A percentile compares a stretch with the other conserved stretches of the same genome.
Evolutionary conservation across 2,888 invertebrate genomes (phyloP).

Genomic region (Actias luna): DNA sequence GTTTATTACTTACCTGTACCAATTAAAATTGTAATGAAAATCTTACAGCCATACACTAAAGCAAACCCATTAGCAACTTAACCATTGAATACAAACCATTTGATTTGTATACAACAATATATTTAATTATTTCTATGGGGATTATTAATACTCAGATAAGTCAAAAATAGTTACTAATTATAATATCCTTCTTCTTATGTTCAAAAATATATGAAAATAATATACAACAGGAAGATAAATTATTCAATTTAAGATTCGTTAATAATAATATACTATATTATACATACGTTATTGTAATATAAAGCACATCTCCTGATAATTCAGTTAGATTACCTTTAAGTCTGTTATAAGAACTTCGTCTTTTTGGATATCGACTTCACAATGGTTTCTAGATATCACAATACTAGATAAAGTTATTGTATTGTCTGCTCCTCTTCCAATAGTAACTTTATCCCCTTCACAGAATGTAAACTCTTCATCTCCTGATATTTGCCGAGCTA

Average conservation of each 20-base stretch:
- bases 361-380: constrained; percentile 49
- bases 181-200: too few species aligned
- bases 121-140: too few species aligned
- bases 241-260: not conserved
- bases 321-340: constrained; percentile 47
- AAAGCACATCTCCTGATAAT: not conserved
- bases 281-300: not conserved
- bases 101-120: too few species aligned
- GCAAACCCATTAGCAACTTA: too few species aligned
- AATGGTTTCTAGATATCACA: constrained; percentile 70
- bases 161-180: too few species aligned
- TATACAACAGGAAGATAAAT: not conserved
- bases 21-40: too few species aligned
- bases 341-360: constrained; percentile 61
- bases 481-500: constrained; percentile 56
- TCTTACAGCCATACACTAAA: too few species aligned
- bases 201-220: not conserved
- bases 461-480: constrained; percentile 51
- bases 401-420: constrained; percentile 58
- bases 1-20: too few species aligned
- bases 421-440: constrained; percentile 62
- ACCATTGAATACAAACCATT: too few species aligned
- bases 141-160: too few species aligned
- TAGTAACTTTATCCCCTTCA: constrained; percentile 60
- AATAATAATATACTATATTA: not conserved